Evolutionary conservation across 2,888 invertebrate genomes (phyloP).

Genomic region (Norana najaformis): DNA sequence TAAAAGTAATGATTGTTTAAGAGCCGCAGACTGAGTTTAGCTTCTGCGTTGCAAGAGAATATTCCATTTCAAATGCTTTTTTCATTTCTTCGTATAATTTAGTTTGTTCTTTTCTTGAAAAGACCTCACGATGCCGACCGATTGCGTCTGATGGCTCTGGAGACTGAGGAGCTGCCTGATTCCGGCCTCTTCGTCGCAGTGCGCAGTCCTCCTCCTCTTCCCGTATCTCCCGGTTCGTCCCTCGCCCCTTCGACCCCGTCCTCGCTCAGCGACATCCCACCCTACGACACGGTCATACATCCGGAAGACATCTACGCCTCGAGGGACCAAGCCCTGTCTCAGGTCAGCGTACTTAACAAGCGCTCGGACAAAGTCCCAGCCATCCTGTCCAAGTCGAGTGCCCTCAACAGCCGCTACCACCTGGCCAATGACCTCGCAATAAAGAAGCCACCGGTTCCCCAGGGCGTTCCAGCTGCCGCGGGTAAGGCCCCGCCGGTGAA

Average conservation of each 20-base stretch:
- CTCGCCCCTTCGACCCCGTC: background rate
- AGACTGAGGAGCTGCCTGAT: constrained; percentile 49
- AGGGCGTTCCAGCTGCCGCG: background rate
- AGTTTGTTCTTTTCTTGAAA: background rate
- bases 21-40: too few species aligned
- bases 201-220: background rate
- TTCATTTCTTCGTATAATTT: too few species aligned
- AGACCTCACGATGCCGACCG: constrained; percentile 30
- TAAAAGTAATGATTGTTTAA: too few species aligned
- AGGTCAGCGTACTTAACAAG: constrained; percentile 27
- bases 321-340: constrained; percentile 27
- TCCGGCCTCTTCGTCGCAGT: constrained; percentile 27
- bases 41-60: too few species aligned
- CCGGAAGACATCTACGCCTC: background rate
- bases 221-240: background rate
- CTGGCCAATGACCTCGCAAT: constrained; percentile 40
- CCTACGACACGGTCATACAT: background rate
- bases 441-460: background rate
- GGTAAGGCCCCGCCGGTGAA: background rate
- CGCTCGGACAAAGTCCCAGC: constrained; percentile 28
- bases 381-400: constrained; percentile 55
- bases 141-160: constrained; percentile 40
- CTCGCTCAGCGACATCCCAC: background rate
- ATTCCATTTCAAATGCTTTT: too few species aligned
- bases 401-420: constrained; percentile 59